Percentiles rank a stretch among this genome's conserved stretches.
Evolutionary conservation across 2,888 invertebrate genomes (phyloP).

Genomic region (Scaptodrosophila latifasciaeformis): DNA sequence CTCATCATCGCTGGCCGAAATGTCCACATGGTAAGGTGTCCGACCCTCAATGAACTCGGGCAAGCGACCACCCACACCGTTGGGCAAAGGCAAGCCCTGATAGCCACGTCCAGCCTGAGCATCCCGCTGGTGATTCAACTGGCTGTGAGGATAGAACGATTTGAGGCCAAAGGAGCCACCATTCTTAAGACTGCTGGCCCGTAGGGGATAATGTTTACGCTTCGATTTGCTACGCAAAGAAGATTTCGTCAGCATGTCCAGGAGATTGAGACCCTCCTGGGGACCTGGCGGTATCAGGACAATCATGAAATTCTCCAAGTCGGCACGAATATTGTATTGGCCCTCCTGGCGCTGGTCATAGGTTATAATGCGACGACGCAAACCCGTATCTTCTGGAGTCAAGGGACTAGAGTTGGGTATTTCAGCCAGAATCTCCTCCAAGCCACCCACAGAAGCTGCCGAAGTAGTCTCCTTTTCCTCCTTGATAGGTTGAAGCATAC

Average conservation of each 20-base stretch:
- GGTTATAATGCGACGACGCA: slow-evolving; percentile 61
- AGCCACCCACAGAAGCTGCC: neutral
- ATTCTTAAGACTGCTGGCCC: neutral
- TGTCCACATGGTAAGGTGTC: slow-evolving; percentile 83
- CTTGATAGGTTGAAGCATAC: slow-evolving; percentile 16
- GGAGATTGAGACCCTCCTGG: slow-evolving; percentile 58
- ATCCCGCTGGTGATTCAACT: slow-evolving; percentile 31
- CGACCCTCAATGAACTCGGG: slow-evolving; percentile 81
- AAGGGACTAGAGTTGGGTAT: too few relatives aligned
- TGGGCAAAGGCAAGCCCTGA: slow-evolving; percentile 18
- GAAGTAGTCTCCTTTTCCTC: slow-evolving; percentile 35
- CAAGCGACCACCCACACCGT: slow-evolving; percentile 19
- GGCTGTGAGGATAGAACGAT: slow-evolving; percentile 42
- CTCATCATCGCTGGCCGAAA: slow-evolving; percentile 71
- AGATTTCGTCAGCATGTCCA: slow-evolving; percentile 69
- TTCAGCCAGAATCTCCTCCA: neutral
- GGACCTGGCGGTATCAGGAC: slow-evolving; percentile 79
- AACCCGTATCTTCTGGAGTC: slow-evolving; percentile 22
- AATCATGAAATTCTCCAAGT: slow-evolving; percentile 84
- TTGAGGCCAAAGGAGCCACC: slow-evolving; percentile 30
- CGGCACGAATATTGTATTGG: slow-evolving; percentile 83
- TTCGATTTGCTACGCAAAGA: slow-evolving; percentile 46
- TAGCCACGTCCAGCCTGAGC: slow-evolving; percentile 7
- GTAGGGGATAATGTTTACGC: slow-evolving; percentile 44
- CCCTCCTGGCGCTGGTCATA: slow-evolving; percentile 85